Conservation (phyloP, 2,113 vertebrate species). For the Trinectes maculatus region DNA sequence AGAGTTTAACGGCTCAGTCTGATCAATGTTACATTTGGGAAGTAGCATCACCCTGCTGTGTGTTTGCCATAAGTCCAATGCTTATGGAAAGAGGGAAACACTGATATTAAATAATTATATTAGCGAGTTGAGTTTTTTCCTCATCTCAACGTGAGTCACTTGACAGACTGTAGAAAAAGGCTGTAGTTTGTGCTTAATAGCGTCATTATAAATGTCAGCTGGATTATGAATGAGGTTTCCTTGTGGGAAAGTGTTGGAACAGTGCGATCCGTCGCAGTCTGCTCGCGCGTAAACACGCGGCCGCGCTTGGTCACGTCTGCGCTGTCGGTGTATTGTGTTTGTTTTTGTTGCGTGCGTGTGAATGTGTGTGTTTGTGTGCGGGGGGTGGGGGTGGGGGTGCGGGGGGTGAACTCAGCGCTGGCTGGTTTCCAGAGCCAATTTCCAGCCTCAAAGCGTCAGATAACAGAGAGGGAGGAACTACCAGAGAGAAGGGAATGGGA, state of each 20-base stretch:
- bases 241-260: too few species aligned
- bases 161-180: too few species aligned
- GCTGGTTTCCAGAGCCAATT: constrained; percentile 48
- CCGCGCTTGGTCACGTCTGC: constrained; percentile 6
- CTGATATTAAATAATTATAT: too few species aligned
- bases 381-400: accelerated
- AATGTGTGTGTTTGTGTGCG: not conserved
- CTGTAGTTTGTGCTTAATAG: not conserved
- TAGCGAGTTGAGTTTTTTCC: too few species aligned
- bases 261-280: not conserved
- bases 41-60: too few species aligned
- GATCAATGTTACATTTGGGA: too few species aligned
- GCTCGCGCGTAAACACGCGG: not conserved
- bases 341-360: constrained; percentile 5
- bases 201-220: not conserved
- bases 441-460: constrained; percentile 62
- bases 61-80: too few species aligned
- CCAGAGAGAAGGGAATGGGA: constrained; percentile 36
- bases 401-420: constrained; percentile 14
- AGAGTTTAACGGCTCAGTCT: too few species aligned
- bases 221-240: too few species aligned
- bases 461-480: constrained; percentile 36
- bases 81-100: too few species aligned
- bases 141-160: too few species aligned
- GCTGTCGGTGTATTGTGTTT: constrained; percentile 29